Evolutionary conservation across 1,140 invertebrate genomes (phyloP), one percentile per base, ranked within the genome.

Genomic region (Bombus sibiricus): DNA sequence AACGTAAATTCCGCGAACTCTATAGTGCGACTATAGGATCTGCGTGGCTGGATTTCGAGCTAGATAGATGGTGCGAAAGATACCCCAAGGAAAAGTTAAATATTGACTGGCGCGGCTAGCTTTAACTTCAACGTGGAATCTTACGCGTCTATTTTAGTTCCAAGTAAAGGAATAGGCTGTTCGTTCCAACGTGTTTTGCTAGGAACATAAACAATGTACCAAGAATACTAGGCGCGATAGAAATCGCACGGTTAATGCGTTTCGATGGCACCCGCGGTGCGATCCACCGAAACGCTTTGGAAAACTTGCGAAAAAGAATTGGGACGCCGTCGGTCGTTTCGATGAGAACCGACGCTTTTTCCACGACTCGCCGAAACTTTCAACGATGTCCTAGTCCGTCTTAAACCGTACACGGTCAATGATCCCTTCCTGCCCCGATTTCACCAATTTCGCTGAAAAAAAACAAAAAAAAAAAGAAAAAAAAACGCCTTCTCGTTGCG

Each of bases 401-500:
- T 66, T 41, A 75, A 90, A 87, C 41, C 41, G 47, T 59, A 62
- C 74, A 53, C 78, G 88, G 89, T 90, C 88, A 90, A 87, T 68
- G 89, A 87, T 90, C 89, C 79, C 28, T 82, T n/a, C 18, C 69
- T 86, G 81, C 74, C 75, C 59, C 79, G 89, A 90, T 90, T 90
- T 90, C 89, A 89, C 89, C 86, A 80, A 81, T 89, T 90, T 85
- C 85, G 88, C 77, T 76, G 81, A 89, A 84, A 89, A 66, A 53
- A 32, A 53, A 43, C 25, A 47, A 18, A 53, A 43, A 53, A 47
- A 32, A 64, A 41, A 53, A 37, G n/a, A n/a, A 53, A 62, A 43
- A 32, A 6, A 0, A n/a, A 66, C 6, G 9, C 37, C 47, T 41
- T 25, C 47, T 28, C 18, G 3, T 66, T 8, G 53, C 53, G 53